Evolutionary conservation across 35 echinoderm and acorn worm species (phyloP), one percentile per base, ranked within the genome.

Genomic region (Anneissia japonica): DNA sequence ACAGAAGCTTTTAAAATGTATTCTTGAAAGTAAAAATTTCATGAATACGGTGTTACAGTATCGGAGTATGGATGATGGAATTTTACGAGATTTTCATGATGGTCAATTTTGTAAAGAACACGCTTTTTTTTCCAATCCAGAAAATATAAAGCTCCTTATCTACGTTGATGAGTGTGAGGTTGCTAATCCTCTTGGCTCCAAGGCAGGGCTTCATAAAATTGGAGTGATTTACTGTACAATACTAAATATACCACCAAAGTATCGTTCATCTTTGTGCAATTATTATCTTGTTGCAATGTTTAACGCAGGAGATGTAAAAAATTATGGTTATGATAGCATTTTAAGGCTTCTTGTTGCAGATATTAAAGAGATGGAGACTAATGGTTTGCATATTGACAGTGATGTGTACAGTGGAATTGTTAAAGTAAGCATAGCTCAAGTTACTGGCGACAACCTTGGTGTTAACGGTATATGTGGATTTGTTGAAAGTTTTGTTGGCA

Each of bases 161-260:
- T 90, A 90, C 32, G 77, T 79, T 32, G 88, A 90, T 79, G 82
- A 85, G 26, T 84, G 76, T 46, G 88, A 90, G 72, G 88, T 90
- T 34, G 35, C 72, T 3, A 86, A 86, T 41, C 84, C 84, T 5
- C 73, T 86, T 0, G 40, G 84, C 12, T 38, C 74, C 2, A 86
- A 86, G 56, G 36, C 86, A 1, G 76, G 38, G 23, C 79, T n/a
- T n/a, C 86, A 79, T 35, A 79, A 81, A 36, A 11, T 90, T 14
- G 74, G 56, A 37, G 87, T 51, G 35, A 32, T 83, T 0, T 89
- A 83, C 32, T 89, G 72, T 16, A 76, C 72, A 72, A 85, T 90
- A 31, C 29, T 33, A 4, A 90, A 90, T 85, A 17, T 77, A 34
- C 88, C 37, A 32, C 82, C 88, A 11, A 85, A 85, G 37, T 51